A percentile compares a stretch with the other conserved stretches of the same genome.
phyloP scores from a whole-genome alignment of 1,140 invertebrate species.

The Aradophagus sp. region DNA sequence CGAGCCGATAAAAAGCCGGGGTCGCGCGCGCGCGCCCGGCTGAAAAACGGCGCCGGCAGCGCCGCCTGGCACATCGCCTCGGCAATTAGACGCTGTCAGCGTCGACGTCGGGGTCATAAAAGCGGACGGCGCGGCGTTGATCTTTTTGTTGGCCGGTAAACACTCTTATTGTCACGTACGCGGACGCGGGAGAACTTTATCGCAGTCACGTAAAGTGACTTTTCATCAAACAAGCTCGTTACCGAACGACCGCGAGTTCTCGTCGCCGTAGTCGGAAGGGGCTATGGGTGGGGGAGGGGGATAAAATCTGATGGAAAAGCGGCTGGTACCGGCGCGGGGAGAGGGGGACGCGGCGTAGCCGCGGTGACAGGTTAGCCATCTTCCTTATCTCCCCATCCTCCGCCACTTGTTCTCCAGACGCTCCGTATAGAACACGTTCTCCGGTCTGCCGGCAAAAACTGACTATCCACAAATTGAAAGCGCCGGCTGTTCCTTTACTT shows the following conservation, averaged over 20 bases:
- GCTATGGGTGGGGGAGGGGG: slow-evolving; percentile 15
- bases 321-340: slow-evolving; percentile 20
- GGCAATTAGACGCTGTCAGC: no score
- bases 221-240: slow-evolving; percentile 55
- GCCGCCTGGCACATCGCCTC: no score
- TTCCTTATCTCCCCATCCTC: slow-evolving; percentile 60
- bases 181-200: slow-evolving; percentile 36
- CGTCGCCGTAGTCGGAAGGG: slow-evolving; percentile 8
- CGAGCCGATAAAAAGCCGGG: no score
- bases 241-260: slow-evolving; percentile 35
- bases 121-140: neutral
- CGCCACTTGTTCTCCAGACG: slow-evolving; percentile 60
- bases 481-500: slow-evolving; percentile 63
- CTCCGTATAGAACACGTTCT: slow-evolving; percentile 61
- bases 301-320: slow-evolving; percentile 57
- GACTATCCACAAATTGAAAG: slow-evolving; percentile 70
- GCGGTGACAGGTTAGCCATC: slow-evolving; percentile 59
- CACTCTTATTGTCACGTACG: slow-evolving; percentile 52
- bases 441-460: slow-evolving; percentile 62
- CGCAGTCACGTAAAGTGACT: slow-evolving; percentile 55
- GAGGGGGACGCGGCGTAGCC: slow-evolving; percentile 22
- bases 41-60: no score
- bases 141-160: slow-evolving; percentile 35
- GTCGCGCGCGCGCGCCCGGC: no score
- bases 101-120: no score